These are phyloP conservation scores for Imbricaverruca yamaguchii DNA, from an alignment of 2,888 invertebrate genomes.

Conservation along the genomic window DNA sequence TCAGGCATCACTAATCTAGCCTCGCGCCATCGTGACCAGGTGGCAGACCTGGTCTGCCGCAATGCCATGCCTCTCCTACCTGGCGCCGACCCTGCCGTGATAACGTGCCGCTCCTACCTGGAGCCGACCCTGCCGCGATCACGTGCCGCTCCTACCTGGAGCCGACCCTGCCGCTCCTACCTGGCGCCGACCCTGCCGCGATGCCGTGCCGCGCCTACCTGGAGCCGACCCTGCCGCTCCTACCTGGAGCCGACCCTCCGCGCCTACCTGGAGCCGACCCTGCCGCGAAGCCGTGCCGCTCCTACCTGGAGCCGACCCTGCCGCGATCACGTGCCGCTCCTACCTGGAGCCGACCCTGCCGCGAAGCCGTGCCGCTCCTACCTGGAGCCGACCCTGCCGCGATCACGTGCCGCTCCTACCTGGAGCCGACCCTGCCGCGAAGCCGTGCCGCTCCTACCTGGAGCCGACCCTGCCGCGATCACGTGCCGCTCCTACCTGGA, in stretches of 20 bases:
- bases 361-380: no score
- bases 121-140: conserved; percentile 83
- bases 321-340: no score
- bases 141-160: conserved; percentile 54
- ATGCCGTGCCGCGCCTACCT: conserved; percentile 47
- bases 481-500: conserved; percentile 54
- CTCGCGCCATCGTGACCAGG: no score
- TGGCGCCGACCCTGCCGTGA: conserved; percentile 87
- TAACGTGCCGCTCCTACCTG: conserved; percentile 51
- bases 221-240: conserved; percentile 77
- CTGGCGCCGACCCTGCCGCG: conserved; percentile 84
- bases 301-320: conserved; percentile 72
- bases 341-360: conserved; percentile 77
- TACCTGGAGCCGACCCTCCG: no score
- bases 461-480: conserved; percentile 83
- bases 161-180: conserved; percentile 69
- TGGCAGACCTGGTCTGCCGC: no score
- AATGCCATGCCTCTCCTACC: conserved; percentile 37
- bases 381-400: conserved; percentile 82
- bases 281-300: no score
- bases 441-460: conserved; percentile 51
- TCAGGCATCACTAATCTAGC: no score
- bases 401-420: conserved; percentile 41
- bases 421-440: conserved; percentile 87
- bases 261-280: conserved; percentile 65